Evolutionary conservation across 1,140 invertebrate genomes (phyloP).

Genomic region (Brachionus koreanus): DNA sequence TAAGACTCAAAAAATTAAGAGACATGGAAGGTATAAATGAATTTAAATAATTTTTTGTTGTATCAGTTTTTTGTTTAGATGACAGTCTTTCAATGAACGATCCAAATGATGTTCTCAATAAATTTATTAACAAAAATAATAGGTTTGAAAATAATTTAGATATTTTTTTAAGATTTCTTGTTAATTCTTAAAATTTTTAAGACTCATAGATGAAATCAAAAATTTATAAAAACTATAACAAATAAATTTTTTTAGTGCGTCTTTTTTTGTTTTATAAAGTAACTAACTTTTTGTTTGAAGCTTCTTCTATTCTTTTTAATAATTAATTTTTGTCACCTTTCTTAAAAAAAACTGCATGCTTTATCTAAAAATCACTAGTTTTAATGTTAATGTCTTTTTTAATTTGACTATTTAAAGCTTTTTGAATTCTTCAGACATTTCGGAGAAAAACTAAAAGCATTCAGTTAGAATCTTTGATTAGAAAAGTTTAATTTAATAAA

Average conservation of each 20-base stretch:
- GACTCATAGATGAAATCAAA: constrained; percentile 40
- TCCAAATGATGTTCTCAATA: constrained; percentile 39
- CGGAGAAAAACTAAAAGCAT: background rate
- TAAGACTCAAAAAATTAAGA: constrained; percentile 36
- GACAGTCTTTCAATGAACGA: constrained; percentile 33
- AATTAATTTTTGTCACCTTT: background rate
- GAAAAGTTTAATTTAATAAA: background rate
- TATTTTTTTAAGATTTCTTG: background rate
- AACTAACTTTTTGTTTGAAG: background rate
- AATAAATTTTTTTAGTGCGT: constrained; percentile 4
- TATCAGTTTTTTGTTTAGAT: background rate
- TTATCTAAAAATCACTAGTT: background rate
- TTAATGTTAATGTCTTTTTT: background rate
- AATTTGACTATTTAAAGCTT: background rate
- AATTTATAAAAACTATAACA: constrained; percentile 33
- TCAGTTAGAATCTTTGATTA: background rate
- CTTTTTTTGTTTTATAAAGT: background rate
- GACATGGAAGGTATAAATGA: background rate
- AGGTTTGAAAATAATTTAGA: background rate
- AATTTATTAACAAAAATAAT: constrained; percentile 39
- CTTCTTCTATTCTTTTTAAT: background rate
- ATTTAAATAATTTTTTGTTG: background rate
- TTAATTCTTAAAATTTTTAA: background rate
- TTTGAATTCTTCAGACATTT: background rate
- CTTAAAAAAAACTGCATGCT: background rate